These are phyloP conservation scores for Sorex maritimensis DNA, from an alignment of 2,797 vertebrate species.

Conservation along the genomic window DNA sequence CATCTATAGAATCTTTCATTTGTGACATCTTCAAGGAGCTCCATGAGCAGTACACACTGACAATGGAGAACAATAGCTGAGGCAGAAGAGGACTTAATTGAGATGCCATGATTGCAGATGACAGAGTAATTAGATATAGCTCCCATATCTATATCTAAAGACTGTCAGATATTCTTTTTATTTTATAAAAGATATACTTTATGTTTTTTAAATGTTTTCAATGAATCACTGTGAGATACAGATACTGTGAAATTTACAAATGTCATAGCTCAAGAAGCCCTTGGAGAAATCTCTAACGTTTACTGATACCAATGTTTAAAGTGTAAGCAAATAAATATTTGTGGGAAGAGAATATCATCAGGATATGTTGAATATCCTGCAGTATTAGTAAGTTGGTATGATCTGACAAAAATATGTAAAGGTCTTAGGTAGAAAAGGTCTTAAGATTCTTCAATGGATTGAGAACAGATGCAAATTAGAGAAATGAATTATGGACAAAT, in stretches of 20 bases:
- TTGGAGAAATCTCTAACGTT: neutral
- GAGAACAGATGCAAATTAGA: neutral
- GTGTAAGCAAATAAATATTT: conserved; percentile 32
- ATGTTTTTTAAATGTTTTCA: too few species aligned
- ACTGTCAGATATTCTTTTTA: neutral
- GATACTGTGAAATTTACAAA: too few species aligned
- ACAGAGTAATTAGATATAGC: neutral
- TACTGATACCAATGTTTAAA: neutral
- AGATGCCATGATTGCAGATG: neutral
- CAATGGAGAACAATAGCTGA: neutral
- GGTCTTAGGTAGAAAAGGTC: neutral
- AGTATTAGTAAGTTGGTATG: neutral
- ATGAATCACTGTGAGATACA: too few species aligned
- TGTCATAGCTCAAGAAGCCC: neutral
- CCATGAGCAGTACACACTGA: neutral
- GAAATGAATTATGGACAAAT: neutral
- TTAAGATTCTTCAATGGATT: neutral
- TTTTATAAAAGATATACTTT: too few species aligned
- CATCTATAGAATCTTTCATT: too few species aligned
- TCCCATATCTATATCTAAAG: neutral
- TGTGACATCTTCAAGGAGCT: neutral
- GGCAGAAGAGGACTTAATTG: neutral
- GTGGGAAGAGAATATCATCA: neutral
- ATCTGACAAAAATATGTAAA: neutral
- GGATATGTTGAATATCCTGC: neutral